Base-by-base conservation (phyloP, 2,113 vertebrate genomes). In the Anoplopoma fimbria region DNA sequence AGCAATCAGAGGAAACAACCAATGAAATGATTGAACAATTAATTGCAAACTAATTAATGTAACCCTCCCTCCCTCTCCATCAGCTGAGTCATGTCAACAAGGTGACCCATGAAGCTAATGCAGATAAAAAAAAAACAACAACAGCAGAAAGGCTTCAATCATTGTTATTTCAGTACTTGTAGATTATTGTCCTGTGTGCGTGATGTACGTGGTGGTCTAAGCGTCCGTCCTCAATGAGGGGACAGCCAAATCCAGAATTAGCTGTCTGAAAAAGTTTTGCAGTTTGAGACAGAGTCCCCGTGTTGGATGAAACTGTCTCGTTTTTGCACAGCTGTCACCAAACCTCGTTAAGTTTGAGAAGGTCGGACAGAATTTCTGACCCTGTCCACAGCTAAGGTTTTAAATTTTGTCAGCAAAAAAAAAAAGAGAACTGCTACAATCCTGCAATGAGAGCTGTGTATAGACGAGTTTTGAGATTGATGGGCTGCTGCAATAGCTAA, bases 271-370 rank as follows among this genome's bases (percentile, higher is more conserved):
- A 79, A 72, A 31, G n/a, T 67, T 42, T 31, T 10, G 61, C 73
- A 25, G 55, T 72, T 61, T 69, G 69, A 79, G 53, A 80, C 57
- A 67, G 47, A 78, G 33, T 51, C 27, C 15, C 47, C 3, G 34
- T 75, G 65, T 75, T 49, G 53, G 61, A 76, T 58, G 61, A 60
- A 38, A 69, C 40, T 47, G 72, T 72, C 71, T 62, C 0, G 1
- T 51, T 69, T 2, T 55, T 31, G 19, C 64, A 47, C 69, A 83
- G 70, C 71, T 86, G 81, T 84, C 84, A 84, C 51, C 2, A 19
- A 84, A 58, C 57, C 69, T 79, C 65, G 33, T 90, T 88, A 80
- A 61, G n/a, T 85, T 75, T 85, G 79, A 85, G 55, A 64, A 71
- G 79, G 82, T 81, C 79, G 68, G 64, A 71, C 67, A 84, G 75